Evolutionary conservation across 2,888 invertebrate genomes (phyloP).

Genomic region (Drosophila acutilabella): DNA sequence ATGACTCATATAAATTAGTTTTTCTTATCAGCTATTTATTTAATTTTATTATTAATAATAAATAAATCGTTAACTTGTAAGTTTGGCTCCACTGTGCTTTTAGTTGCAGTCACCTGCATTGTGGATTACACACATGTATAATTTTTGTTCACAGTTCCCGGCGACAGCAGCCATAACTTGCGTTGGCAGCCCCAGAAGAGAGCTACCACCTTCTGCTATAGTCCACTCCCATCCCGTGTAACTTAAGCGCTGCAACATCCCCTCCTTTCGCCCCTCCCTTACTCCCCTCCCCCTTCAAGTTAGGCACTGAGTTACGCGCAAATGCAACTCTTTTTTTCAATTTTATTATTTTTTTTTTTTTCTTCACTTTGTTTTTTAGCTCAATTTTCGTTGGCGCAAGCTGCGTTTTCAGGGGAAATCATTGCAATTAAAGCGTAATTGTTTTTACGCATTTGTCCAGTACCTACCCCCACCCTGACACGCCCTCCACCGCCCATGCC

Average conservation of each 20-base stretch:
- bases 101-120: slow-evolving; percentile 51
- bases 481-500: not conserved
- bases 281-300: not conserved
- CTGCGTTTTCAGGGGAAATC: slow-evolving; percentile 76
- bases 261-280: too few relatives aligned
- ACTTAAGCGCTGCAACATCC: not conserved
- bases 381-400: slow-evolving; percentile 57
- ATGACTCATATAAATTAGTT: too few relatives aligned
- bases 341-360: not conserved
- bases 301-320: slow-evolving; percentile 15
- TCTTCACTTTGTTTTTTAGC: slow-evolving; percentile 37
- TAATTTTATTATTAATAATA: too few relatives aligned
- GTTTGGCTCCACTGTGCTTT: slow-evolving; percentile 14
- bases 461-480: slow-evolving; percentile 3
- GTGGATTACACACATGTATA: slow-evolving; percentile 13
- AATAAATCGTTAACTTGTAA: not conserved
- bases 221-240: not conserved
- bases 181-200: slow-evolving; percentile 21
- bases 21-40: too few relatives aligned
- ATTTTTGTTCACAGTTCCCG: slow-evolving; percentile 1
- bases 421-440: slow-evolving; percentile 84
- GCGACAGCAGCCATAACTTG: slow-evolving; percentile 20
- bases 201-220: not conserved
- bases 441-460: slow-evolving; percentile 81
- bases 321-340: slow-evolving; percentile 31